phyloP scores from a whole-genome alignment of 2,113 vertebrate species.

The Urocolius indicus region DNA sequence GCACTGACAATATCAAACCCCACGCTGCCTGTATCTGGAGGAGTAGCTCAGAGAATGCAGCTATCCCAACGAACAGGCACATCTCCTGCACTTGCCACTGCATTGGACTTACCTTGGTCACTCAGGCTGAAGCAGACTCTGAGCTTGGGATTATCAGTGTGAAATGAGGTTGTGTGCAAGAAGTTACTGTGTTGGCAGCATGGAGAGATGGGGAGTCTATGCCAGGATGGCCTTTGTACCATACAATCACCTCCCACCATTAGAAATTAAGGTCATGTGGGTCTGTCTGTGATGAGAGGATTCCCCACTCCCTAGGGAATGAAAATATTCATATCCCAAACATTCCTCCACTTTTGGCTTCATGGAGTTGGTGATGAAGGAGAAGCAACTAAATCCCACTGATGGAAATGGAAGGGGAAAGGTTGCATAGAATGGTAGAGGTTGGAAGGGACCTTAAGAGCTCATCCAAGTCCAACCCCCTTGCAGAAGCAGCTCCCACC shows the following conservation, averaged over 20 bases:
- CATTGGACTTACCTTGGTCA: neutral
- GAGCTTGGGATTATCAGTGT: neutral
- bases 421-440: too few relatives aligned
- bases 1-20: neutral
- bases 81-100: neutral
- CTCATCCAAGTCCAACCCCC: too few relatives aligned
- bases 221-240: neutral
- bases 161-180: neutral
- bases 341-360: rapidly evolving
- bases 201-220: neutral
- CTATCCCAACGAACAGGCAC: neutral
- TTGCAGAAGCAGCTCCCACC: too few relatives aligned
- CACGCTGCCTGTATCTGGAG: too few relatives aligned
- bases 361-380: neutral
- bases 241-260: neutral
- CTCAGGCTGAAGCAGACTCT: neutral
- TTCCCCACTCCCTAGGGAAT: neutral
- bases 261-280: neutral
- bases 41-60: neutral
- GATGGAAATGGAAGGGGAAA: neutral
- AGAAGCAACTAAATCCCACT: neutral
- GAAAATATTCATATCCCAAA: neutral
- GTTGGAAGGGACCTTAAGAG: too few relatives aligned
- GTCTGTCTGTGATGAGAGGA: neutral
- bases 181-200: neutral